Evolutionary conservation across 2,888 invertebrate species (phyloP).

Genomic region (Lagria hirta): DNA sequence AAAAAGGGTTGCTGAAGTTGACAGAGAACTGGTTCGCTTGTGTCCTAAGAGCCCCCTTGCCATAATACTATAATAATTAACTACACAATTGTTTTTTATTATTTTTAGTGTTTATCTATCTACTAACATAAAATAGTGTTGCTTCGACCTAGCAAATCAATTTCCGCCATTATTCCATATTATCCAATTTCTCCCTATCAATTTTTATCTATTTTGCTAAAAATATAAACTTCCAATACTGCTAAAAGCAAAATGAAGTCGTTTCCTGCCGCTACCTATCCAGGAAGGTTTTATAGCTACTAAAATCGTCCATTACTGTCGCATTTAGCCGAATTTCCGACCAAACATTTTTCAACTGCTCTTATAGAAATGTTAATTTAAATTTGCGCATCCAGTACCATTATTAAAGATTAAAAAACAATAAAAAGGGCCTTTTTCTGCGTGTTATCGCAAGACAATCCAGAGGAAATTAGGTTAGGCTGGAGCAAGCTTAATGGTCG

Average conservation of each 20-base stretch:
- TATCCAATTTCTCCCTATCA: too few relatives aligned
- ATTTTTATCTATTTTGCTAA: too few relatives aligned
- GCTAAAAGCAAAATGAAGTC: constrained; percentile 19
- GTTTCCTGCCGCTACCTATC: constrained; percentile 3
- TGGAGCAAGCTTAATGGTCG: constrained; percentile 25
- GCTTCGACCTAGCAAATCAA: too few relatives aligned
- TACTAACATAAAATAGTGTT: too few relatives aligned
- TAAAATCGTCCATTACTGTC: constrained; percentile 10
- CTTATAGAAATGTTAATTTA: constrained; percentile 10
- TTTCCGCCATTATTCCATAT: too few relatives aligned
- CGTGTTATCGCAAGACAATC: constrained; percentile 23
- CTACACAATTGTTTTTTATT: too few relatives aligned
- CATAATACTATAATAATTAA: too few relatives aligned
- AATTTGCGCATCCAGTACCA: background rate
- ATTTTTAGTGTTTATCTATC: too few relatives aligned
- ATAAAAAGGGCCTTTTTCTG: constrained; percentile 12
- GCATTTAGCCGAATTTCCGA: background rate
- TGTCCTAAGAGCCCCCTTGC: too few relatives aligned
- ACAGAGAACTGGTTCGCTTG: too few relatives aligned
- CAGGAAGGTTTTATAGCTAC: constrained; percentile 17
- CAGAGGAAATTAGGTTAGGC: constrained; percentile 27
- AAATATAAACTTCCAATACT: constrained; percentile 19
- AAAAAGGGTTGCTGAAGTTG: too few relatives aligned
- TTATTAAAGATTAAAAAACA: constrained; percentile 3
- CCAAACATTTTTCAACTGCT: constrained; percentile 4